These are phyloP conservation scores for Portunus trituberculatus DNA, from an alignment of 1,140 invertebrate species.

Conservation along the genomic window DNA sequence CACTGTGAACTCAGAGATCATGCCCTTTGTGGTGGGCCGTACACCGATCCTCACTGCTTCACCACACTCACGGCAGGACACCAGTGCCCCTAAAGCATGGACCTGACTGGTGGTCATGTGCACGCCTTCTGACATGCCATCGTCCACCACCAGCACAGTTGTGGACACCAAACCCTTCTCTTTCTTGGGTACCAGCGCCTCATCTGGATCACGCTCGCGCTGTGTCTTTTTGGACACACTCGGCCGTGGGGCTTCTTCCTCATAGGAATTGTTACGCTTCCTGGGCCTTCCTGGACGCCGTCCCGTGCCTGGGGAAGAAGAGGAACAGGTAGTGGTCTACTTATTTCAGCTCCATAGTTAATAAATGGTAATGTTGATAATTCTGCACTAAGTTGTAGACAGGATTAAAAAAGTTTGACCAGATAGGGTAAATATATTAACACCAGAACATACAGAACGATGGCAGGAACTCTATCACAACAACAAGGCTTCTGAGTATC, in stretches of 20 bases:
- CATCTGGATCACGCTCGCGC: neutral
- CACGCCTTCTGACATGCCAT: slow-evolving; percentile 73
- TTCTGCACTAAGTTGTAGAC: no score
- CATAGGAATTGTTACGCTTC: neutral
- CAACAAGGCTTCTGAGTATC: no score
- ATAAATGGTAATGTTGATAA: no score
- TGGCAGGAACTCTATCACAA: no score
- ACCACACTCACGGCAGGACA: slow-evolving; percentile 76
- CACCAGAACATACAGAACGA: no score
- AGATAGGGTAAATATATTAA: no score
- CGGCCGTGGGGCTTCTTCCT: slow-evolving; percentile 12
- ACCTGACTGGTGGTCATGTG: slow-evolving; percentile 76
- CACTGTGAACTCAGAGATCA: slow-evolving; percentile 77
- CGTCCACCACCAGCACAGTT: slow-evolving; percentile 73
- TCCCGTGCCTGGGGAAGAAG: neutral
- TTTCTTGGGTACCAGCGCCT: neutral
- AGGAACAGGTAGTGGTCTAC: neutral
- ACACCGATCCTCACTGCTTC: slow-evolving; percentile 72
- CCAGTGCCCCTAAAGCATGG: slow-evolving; percentile 69
- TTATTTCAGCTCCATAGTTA: no score
- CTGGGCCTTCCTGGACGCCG: slow-evolving; percentile 13
- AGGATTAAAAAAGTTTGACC: no score
- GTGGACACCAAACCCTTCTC: slow-evolving; percentile 42
- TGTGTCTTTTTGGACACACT: slow-evolving; percentile 10
- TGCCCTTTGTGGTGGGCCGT: slow-evolving; percentile 76